Evolutionary conservation across 2,888 invertebrate genomes (phyloP), one percentile per base, ranked within the genome.

Genomic region (Sipunculus nudus): DNA sequence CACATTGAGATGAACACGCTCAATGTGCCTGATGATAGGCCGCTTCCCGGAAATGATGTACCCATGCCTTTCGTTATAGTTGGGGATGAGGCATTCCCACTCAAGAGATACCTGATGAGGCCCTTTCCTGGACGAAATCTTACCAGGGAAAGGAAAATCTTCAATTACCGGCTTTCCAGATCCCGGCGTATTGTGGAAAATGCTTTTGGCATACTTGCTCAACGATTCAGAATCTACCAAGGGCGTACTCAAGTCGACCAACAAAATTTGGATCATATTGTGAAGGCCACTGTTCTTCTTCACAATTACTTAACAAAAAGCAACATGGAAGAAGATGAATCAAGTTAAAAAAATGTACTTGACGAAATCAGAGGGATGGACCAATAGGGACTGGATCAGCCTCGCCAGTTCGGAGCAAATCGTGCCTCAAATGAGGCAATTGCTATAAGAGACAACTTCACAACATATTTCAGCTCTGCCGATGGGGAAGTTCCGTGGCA

Each of bases 141-240:
- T 21, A 19, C 46, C 4, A n/a, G 23, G 8, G 40, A 53, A 26
- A 23, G 58, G 38, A 13, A 43, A 31, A 50, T 58, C 6, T 64
- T 58, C 47, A 64, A 64, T 38, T 61, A 64, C 50, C 3, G 61
- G 31, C 48, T 61, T 8, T 49, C 49, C 16, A 23, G 58, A 28
- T 50, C 58, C 4, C 8, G 58, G 31, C 29, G 58, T 4, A 43
- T 43, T 3, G 16, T 26, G 8, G 58, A 58, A 50, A 59, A 59
- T 29, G 52, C 58, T n/a, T 58, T 58, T 26, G 59, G 59, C 3
- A 45, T 59, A 6, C 21, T 59, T 38, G 57, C 57, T 28, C 16
- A 4, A 3, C 28, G 47, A 55, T 55, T 31, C 35, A 5, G 35
- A 23, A 26, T 55, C 8, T 47, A 10, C 26, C 46, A 47, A n/a